Percentiles rank a stretch among this genome's conserved stretches.
Evolutionary conservation across 2,888 invertebrate genomes (phyloP).

Genomic region (Lasioglossum figueresi): DNA sequence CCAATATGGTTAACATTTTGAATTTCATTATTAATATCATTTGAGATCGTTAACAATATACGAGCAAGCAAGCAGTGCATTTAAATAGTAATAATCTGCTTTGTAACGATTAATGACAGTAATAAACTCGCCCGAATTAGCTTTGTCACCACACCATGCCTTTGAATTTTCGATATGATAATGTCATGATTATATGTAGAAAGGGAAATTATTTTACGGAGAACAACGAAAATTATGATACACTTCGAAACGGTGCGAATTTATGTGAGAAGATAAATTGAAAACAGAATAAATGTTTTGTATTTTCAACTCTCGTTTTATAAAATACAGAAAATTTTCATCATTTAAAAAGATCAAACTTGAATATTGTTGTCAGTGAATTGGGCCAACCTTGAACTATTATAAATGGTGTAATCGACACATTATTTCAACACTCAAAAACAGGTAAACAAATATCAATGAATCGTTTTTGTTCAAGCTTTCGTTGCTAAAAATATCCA

Average conservation of each 20-base stretch:
- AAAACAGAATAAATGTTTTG: background rate
- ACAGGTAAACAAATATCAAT: background rate
- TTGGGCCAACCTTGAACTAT: background rate
- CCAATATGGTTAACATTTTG: background rate
- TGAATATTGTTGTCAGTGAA: background rate
- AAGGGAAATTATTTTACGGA: background rate
- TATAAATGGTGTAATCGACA: background rate
- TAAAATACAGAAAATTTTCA: background rate
- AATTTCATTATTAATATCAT: background rate
- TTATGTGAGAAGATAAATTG: background rate
- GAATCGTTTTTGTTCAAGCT: background rate
- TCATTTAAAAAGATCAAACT: background rate
- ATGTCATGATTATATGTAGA: background rate
- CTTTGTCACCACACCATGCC: background rate
- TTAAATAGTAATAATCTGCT: conserved; percentile 9
- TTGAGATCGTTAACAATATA: background rate
- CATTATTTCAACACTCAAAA: background rate
- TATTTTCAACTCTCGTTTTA: background rate
- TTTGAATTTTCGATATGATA: background rate
- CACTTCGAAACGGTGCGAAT: background rate
- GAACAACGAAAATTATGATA: background rate
- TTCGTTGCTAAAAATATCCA: background rate
- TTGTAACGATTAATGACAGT: background rate
- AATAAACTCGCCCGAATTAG: background rate
- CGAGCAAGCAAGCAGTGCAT: background rate